Conservation (phyloP, 2,888 invertebrate species). For the Eupithecia pulchellata region DNA sequence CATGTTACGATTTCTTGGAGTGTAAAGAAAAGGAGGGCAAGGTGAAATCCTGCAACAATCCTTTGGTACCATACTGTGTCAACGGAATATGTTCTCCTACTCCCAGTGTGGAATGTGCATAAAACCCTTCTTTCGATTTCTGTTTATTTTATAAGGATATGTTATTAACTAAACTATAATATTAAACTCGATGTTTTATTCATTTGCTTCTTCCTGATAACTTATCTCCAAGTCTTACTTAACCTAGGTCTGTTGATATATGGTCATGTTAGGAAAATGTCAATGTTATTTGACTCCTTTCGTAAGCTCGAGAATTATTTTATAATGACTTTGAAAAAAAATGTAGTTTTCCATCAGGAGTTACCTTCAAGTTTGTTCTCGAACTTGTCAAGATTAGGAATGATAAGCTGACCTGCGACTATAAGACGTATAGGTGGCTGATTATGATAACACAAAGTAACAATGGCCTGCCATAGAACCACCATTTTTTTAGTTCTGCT, state of each 20-base stretch:
- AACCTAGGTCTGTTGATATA: background rate
- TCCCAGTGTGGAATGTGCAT: conserved; percentile 24
- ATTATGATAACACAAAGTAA: conserved; percentile 1
- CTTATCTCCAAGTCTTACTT: background rate
- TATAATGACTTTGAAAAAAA: background rate
- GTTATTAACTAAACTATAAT: background rate
- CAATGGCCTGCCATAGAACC: background rate
- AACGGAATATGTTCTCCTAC: conserved; percentile 26
- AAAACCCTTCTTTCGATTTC: background rate
- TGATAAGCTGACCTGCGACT: conserved; percentile 2
- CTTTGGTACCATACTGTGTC: conserved; percentile 29
- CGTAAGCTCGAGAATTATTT: background rate
- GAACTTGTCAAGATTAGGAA: conserved; percentile 11
- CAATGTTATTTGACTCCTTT: background rate
- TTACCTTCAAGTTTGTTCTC: background rate
- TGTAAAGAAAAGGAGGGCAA: conserved; percentile 31
- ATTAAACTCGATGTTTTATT: background rate
- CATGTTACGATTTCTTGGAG: conserved; percentile 31
- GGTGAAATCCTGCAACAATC: conserved; percentile 28
- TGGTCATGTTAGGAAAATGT: background rate
- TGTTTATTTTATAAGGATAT: background rate
- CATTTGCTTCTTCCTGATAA: background rate
- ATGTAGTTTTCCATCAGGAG: background rate
- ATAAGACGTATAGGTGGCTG: conserved; percentile 7
- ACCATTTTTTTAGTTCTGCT: background rate